These are phyloP conservation scores for Tuta absoluta DNA, from an alignment of 2,888 invertebrate genomes.

Conservation along the genomic window DNA sequence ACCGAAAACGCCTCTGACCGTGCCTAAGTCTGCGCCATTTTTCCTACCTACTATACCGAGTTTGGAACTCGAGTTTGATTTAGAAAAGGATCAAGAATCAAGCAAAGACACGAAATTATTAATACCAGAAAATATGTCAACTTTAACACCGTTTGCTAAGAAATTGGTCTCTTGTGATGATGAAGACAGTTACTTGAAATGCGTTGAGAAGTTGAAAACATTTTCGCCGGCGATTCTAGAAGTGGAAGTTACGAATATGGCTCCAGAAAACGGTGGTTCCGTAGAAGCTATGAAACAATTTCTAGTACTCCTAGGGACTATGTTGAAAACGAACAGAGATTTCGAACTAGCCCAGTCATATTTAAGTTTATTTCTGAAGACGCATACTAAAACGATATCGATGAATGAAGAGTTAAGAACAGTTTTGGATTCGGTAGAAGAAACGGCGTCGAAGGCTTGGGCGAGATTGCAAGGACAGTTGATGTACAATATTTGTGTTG, in stretches of 20 bases:
- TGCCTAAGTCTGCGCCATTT: constrained; percentile 95
- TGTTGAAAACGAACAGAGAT: constrained; percentile 88
- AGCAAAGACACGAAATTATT: constrained; percentile 75
- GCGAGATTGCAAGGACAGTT: constrained; percentile 84
- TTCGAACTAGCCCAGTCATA: constrained; percentile 96
- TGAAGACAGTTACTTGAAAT: constrained; percentile 76
- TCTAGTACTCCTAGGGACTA: constrained; percentile 85
- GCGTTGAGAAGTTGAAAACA: constrained; percentile 83
- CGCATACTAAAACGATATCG: constrained; percentile 84
- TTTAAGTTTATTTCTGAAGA: constrained; percentile 92
- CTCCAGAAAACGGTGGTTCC: constrained; percentile 87
- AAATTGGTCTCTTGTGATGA: constrained; percentile 76
- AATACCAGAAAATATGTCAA: constrained; percentile 82
- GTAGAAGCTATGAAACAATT: constrained; percentile 88
- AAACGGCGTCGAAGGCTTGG: constrained; percentile 84
- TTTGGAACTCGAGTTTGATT: constrained; percentile 90
- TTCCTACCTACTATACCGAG: constrained; percentile 95
- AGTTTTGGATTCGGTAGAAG: constrained; percentile 80
- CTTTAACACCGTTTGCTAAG: constrained; percentile 86
- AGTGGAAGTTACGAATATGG: constrained; percentile 90
- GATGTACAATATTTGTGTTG: constrained; percentile 88
- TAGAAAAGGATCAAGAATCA: constrained; percentile 71
- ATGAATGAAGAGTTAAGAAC: constrained; percentile 78
- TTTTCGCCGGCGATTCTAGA: constrained; percentile 93
- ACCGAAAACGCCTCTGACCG: constrained; percentile 91